Base-by-base conservation (phyloP, 2,113 vertebrate species). In the Anser brachyrhynchus region DNA sequence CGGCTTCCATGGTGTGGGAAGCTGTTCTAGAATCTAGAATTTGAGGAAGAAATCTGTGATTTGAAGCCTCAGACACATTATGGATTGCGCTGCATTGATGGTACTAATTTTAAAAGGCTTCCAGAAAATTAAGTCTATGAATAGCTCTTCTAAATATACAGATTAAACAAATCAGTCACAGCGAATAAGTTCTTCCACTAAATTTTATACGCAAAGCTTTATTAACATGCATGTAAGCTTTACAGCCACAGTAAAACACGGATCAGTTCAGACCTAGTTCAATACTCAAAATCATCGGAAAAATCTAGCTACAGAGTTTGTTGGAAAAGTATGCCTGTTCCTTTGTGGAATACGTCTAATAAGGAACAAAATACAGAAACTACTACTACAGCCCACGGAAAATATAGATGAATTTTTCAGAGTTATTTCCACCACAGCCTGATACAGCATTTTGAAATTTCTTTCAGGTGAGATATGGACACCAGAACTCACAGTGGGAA, bases 211-310 rank as follows among this genome's bases (percentile, higher is more conserved):
- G 2, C 11, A 41, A 6, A 55, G 19, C 6, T 54, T 41, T 41
- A 69, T 17, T 90, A 93, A 78, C 25, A 62, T 58, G 23, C 15
- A 26, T 2, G 2, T 41, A 21, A 73, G 20, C 17, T 84, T 81
- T 65, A 77, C 11, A 69, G 2, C 19, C 37, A 69, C 7, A 6
- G 49, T 54, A 55, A 55, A 44, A 79, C 6, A 7, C 28, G 22
- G 13, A 77, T 61, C 17, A 37, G 14, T 35, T 83, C 76, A 87
- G n/a, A 81, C 9, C 39, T 77, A 19, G 29, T 49, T 14, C 58
- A 49, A 57, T 57, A 54, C 33, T 61, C 26, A 23, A 46, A 89
- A 62, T 4, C 1, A 0, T 0, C 9, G 2, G 23, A 13, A 70
- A 78, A 65, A 65, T 39, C 49, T 51, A 85, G 52, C 49, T 49